Base-by-base conservation (phyloP, 1,140 invertebrate species). In the Drosophila orena region DNA sequence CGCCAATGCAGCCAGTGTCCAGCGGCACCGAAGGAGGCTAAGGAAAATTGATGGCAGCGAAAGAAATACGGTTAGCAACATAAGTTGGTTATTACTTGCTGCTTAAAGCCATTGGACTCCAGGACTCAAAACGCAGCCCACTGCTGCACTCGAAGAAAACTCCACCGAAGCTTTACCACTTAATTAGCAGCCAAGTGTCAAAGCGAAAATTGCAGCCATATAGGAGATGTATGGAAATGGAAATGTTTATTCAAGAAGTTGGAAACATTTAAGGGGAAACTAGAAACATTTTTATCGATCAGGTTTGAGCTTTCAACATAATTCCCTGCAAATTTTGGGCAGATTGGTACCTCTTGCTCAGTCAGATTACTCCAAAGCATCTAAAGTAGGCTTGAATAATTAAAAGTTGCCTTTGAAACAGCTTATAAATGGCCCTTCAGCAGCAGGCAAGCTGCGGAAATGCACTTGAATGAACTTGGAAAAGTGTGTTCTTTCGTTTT, bases 61-160 rank as follows among this genome's bases (percentile, higher is more conserved):
- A 75, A 79, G 79, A 88, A 86, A 88, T 79, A 88, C 76, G 83
- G 83, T 88, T 86, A 86, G 84, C 83, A 79, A 77, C 84, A 88
- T 89, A 88, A 88, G 83, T 88, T 89, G 79, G 84, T 88, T 88
- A 88, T 88, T 88, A 88, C 83, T 83, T 76, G 84, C 76, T 83
- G 84, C 83, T 83, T 83, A 86, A 70, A 79, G 71, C 84, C 83
- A 79, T 78, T 75, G 78, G 40, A 12, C 37, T 7, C 66, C 72
- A 34, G 34, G 50, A 40, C 53, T 17, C 15, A 15, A 6, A 40
- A 11, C 49, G 22, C 46, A n/a, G 46, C 53, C 30, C 62, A 27
- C 22, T 4, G 11, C 1, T 27, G 50, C 68, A 71, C 68, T 71
- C 3, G 37, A 27, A 47, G 37, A 71, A 71, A 50, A 11, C 0